Evolutionary conservation across 2,113 vertebrate genomes (phyloP).

Genomic region (Spermophilus dauricus): DNA sequence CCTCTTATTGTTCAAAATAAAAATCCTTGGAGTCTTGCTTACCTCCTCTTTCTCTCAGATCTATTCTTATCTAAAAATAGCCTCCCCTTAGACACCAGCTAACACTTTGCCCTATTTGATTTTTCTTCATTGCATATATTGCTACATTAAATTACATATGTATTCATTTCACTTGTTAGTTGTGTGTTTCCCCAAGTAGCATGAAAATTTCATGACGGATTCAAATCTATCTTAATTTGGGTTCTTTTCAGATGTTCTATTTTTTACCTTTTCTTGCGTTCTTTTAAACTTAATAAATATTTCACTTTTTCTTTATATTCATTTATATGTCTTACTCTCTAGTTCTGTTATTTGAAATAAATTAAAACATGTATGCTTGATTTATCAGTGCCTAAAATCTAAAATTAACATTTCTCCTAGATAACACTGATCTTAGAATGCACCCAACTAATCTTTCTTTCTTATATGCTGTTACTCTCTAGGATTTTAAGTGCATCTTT

Average conservation of each 20-base stretch:
- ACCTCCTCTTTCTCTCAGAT: background rate
- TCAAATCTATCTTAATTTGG: background rate
- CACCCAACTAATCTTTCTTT: background rate
- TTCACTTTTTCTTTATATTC: background rate
- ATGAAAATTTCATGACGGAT: background rate
- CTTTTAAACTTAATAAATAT: background rate
- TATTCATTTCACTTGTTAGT: background rate
- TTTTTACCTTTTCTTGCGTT: background rate
- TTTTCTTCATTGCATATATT: background rate
- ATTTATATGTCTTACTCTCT: constrained; percentile 1
- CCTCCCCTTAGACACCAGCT: background rate
- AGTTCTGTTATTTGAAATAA: constrained; percentile 15
- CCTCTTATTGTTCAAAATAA: background rate
- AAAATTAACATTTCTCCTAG: constrained; percentile 9
- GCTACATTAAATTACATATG: background rate
- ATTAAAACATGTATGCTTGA: background rate
- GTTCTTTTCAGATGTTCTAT: background rate
- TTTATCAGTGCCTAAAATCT: constrained; percentile 9
- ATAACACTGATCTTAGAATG: background rate
- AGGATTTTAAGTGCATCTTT: background rate
- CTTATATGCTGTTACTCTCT: background rate
- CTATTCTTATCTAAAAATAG: background rate
- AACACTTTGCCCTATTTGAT: background rate
- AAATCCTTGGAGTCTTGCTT: background rate
- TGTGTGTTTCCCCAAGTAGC: background rate